Conservation (phyloP, 1,140 invertebrate genomes). For the Bombus breviceps region DNA sequence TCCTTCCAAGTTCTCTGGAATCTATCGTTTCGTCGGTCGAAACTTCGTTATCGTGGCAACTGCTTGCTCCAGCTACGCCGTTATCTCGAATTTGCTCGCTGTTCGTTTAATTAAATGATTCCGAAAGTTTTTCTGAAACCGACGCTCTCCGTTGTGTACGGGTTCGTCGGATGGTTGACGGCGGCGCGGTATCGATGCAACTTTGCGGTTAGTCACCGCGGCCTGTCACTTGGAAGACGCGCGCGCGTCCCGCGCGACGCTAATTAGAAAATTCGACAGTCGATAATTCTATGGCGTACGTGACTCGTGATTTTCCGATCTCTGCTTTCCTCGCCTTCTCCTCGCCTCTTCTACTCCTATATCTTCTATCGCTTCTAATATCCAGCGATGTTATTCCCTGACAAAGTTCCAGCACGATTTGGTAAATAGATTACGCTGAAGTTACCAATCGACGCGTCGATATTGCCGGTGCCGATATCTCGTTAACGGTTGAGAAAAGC, state of each 20-base stretch:
- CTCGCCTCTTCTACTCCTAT: not conserved
- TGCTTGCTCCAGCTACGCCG: slow-evolving; percentile 8
- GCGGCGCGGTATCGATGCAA: not conserved
- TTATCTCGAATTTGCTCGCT: slow-evolving; percentile 21
- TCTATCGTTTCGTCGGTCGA: slow-evolving; percentile 25
- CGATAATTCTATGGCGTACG: not conserved
- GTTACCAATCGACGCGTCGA: not conserved
- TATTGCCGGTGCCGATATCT: slow-evolving; percentile 44
- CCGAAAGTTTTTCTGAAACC: not conserved
- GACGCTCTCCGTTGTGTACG: not conserved
- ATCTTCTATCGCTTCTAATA: not conserved
- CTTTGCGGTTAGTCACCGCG: not conserved
- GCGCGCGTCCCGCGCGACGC: not conserved
- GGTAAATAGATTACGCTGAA: slow-evolving; percentile 39
- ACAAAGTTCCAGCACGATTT: slow-evolving; percentile 53
- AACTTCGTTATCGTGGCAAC: slow-evolving; percentile 43
- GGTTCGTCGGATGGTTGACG: not conserved
- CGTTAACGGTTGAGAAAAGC: too few species aligned
- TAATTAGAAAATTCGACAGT: slow-evolving; percentile 52
- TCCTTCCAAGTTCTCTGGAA: slow-evolving; percentile 2
- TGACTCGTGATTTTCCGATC: not conserved
- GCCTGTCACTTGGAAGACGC: not conserved
- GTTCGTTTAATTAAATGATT: slow-evolving; percentile 40
- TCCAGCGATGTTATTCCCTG: slow-evolving; percentile 58
- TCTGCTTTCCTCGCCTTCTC: not conserved